phyloP scores from a whole-genome alignment of 2,888 invertebrate genomes.

The Pollenia griseotomentosa region DNA sequence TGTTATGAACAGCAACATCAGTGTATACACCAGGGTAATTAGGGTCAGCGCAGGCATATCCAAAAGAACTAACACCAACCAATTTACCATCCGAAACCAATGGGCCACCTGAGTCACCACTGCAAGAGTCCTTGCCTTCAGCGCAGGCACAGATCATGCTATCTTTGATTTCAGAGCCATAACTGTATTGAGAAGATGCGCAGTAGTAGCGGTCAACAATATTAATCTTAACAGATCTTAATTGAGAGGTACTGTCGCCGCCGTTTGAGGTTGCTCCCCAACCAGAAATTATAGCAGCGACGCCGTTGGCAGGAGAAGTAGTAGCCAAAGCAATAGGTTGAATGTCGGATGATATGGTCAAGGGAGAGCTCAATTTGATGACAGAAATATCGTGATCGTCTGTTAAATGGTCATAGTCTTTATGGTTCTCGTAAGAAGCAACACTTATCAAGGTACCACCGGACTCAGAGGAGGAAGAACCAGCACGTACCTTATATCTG shows the following conservation, averaged over 20 bases:
- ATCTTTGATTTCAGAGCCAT: slow-evolving; percentile 85
- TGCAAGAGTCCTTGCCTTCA: slow-evolving; percentile 91
- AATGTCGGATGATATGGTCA: slow-evolving; percentile 83
- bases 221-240: slow-evolving; percentile 83
- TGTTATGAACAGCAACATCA: slow-evolving; percentile 84
- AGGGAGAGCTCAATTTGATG: slow-evolving; percentile 84
- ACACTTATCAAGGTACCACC: slow-evolving; percentile 76
- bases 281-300: slow-evolving; percentile 70
- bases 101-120: slow-evolving; percentile 94
- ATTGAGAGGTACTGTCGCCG: slow-evolving; percentile 64
- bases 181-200: neutral
- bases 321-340: slow-evolving; percentile 83
- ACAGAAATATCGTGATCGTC: slow-evolving; percentile 86
- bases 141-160: slow-evolving; percentile 90
- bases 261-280: slow-evolving; percentile 71
- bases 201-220: slow-evolving; percentile 77
- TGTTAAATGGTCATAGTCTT: slow-evolving; percentile 82
- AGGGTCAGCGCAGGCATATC: slow-evolving; percentile 90
- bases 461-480: slow-evolving; percentile 84
- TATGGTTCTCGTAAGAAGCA: slow-evolving; percentile 74
- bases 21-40: slow-evolving; percentile 91
- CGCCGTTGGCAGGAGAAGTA: slow-evolving; percentile 63
- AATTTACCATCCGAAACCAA: slow-evolving; percentile 87
- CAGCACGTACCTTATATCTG: slow-evolving; percentile 84
- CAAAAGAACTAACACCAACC: slow-evolving; percentile 93